Percentiles rank a stretch among this genome's conserved stretches.
Conservation (phyloP, 2,797 vertebrate species). For the Pipistrellus pipistrellus region DNA sequence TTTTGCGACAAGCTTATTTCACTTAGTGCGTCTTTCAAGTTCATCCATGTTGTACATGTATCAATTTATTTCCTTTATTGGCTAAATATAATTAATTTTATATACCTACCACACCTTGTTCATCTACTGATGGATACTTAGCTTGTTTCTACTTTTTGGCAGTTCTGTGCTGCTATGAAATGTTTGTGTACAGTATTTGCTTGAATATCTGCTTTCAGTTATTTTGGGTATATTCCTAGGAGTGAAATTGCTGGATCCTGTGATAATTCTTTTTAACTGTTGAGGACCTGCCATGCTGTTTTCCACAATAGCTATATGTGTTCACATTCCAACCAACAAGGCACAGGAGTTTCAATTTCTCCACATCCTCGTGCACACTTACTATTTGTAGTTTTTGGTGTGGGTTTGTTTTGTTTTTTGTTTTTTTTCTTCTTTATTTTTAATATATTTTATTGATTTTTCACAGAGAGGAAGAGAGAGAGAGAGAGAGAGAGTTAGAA, state of each 20-base stretch:
- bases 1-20: slow-evolving; percentile 6
- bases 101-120: neutral
- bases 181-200: neutral
- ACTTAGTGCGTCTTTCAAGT: neutral
- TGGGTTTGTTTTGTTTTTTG: neutral
- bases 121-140: neutral
- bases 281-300: neutral
- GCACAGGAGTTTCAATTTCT: neutral
- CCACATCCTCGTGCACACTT: neutral
- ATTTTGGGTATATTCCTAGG: neutral
- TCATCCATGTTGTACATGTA: neutral
- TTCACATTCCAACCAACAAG: neutral
- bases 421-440: neutral
- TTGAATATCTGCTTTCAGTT: neutral
- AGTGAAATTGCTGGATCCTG: neutral
- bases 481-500: too few relatives aligned
- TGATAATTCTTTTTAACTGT: neutral
- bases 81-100: neutral
- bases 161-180: neutral
- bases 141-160: neutral
- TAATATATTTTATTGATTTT: too few relatives aligned
- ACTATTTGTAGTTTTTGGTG: neutral
- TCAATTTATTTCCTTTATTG: slow-evolving; percentile 12
- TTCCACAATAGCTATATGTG: neutral
- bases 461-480: too few relatives aligned